A percentile compares a stretch with the other conserved stretches of the same genome.
These are phyloP conservation scores for Lucilia cuprina DNA, from an alignment of 1,140 invertebrate species.

Conservation along the genomic window DNA sequence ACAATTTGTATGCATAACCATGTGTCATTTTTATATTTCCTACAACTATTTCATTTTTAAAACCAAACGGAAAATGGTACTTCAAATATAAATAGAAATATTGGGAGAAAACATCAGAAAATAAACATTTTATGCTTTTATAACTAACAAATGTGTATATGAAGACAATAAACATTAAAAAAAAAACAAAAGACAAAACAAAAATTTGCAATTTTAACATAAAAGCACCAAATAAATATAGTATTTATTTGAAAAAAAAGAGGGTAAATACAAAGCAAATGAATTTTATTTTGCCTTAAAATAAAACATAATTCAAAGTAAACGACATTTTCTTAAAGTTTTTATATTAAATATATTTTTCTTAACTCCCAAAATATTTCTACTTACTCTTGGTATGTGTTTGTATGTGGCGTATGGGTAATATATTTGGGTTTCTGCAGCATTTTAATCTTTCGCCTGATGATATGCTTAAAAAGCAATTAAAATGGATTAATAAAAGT, in stretches of 20 bases:
- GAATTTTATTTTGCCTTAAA: neutral
- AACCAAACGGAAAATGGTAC: neutral
- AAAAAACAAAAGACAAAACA: constrained; percentile 11
- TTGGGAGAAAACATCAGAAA: neutral
- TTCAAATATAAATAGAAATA: neutral
- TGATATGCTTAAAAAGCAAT: constrained; percentile 62
- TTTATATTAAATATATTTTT: too few relatives aligned
- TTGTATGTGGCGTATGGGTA: neutral
- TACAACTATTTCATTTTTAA: constrained; percentile 24
- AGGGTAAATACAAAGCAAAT: neutral
- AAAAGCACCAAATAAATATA: neutral
- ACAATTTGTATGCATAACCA: constrained; percentile 35
- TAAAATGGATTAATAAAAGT: constrained; percentile 61
- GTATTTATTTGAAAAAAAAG: neutral
- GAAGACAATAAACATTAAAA: constrained; percentile 36
- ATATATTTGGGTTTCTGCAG: neutral
- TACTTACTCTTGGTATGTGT: too few relatives aligned
- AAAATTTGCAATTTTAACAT: neutral
- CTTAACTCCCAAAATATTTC: too few relatives aligned
- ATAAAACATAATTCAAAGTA: neutral
- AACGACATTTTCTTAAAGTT: neutral
- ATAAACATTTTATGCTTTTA: constrained; percentile 10
- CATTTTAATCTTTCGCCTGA: constrained; percentile 39
- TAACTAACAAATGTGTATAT: neutral
- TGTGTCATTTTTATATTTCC: constrained; percentile 41